Evolutionary conservation across 2,797 vertebrate species (phyloP), one percentile per base, ranked within the genome.

Genomic region (Poecilia velifera): DNA sequence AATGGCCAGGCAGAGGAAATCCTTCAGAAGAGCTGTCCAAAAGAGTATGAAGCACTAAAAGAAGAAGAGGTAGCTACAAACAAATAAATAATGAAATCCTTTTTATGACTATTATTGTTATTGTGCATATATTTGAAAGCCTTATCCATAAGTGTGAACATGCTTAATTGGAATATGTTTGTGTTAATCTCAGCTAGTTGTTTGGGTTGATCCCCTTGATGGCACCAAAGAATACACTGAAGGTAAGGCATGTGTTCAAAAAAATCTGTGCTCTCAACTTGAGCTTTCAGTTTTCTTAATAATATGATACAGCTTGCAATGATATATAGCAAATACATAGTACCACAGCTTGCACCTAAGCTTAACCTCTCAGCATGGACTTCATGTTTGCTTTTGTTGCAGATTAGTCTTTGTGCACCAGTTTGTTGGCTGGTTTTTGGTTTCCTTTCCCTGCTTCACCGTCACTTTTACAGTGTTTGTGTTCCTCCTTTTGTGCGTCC

Each of bases 211-310:
- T 91, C 98, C 98, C 64, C 94, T 99, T 51, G 98, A 99, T 88
- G 98, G 98, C 76, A 99, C 98, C 75, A 99, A 99, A 91, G 98
- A 99, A 88, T 99, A 98, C 79, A 99, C 98, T 25, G 98, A 99
- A 97, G 98, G 98, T 99, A 86, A 71, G 55, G 12, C 28, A 22
- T 57, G 6, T 77, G 14, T 47, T 68, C 7, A 43, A 62, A 76
- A 41, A 41, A 41, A 45, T 45, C 36, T 22, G 0, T 4, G 3
- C 36, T 41, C 20, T 41, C 16, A 36, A 39, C 62, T 66, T 66
- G 62, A 36, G 7, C 62, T 66, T 66, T 66, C 34, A 64, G 18
- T 68, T 25, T 70, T 71, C 41, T 46, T 71, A 45, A 28, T 28
- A 28, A 43, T 14, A n/a, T 22, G 2, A 73, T 10, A 34, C 7